Conservation (phyloP, 2,797 vertebrate genomes). For the Mus spretus region DNA sequence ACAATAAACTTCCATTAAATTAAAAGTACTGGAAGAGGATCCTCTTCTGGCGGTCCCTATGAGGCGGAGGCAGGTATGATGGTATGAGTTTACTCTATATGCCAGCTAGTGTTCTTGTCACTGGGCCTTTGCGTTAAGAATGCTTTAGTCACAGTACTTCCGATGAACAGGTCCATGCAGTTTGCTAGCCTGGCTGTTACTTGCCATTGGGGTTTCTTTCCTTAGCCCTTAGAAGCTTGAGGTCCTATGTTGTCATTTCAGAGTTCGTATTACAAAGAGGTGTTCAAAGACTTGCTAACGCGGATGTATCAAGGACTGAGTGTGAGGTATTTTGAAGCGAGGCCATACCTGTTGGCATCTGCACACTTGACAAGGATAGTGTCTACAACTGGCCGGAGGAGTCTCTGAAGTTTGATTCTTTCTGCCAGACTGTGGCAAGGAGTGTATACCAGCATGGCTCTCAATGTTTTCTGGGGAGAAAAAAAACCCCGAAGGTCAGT, state of each 20-base stretch:
- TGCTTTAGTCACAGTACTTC: not conserved
- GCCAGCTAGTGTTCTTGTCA: not conserved
- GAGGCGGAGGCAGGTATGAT: not conserved
- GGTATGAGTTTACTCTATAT: not conserved
- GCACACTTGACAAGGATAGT: slow-evolving; percentile 95
- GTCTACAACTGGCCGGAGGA: slow-evolving; percentile 94
- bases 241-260: slow-evolving; percentile 37
- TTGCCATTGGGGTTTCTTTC: not conserved
- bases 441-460: slow-evolving; percentile 96
- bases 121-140: slow-evolving; percentile 14
- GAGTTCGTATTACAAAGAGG: slow-evolving; percentile 19
- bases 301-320: not conserved
- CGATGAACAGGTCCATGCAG: not conserved
- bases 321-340: not conserved
- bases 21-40: not conserved
- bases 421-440: slow-evolving; percentile 93
- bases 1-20: slow-evolving; percentile 23
- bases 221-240: slow-evolving; percentile 7
- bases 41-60: not conserved
- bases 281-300: slow-evolving; percentile 19
- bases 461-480: slow-evolving; percentile 92
- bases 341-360: slow-evolving; percentile 93
- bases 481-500: slow-evolving; percentile 51
- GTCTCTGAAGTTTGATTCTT: slow-evolving; percentile 92
- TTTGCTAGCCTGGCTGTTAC: slow-evolving; percentile 15